Evolutionary conservation across 2,888 invertebrate genomes (phyloP).

Genomic region (Melanargia galathea): DNA sequence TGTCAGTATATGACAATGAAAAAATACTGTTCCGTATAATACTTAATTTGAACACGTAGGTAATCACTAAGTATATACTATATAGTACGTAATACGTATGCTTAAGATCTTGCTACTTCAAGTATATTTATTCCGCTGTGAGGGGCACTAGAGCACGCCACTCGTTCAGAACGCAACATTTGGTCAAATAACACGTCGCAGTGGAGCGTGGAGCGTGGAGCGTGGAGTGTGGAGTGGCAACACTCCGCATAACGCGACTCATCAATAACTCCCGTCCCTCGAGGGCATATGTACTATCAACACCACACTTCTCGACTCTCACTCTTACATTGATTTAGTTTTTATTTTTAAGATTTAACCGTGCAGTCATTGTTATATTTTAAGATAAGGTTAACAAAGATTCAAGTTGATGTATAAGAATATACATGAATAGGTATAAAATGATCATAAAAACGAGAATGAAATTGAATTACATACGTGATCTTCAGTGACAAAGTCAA

Average conservation of each 20-base stretch:
- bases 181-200: slow-evolving; percentile 8
- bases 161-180: slow-evolving; percentile 12
- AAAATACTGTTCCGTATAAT: too few species aligned
- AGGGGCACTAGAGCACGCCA: slow-evolving; percentile 1
- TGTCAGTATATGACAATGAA: too few species aligned
- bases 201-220: neutral
- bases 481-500: neutral
- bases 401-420: too few species aligned
- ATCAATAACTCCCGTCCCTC: slow-evolving; percentile 28
- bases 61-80: neutral
- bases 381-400: too few species aligned
- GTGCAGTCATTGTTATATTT: neutral
- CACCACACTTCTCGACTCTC: slow-evolving; percentile 8
- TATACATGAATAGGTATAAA: neutral
- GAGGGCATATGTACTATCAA: slow-evolving; percentile 17
- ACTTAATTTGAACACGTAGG: neutral
- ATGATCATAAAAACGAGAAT: neutral
- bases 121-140: neutral
- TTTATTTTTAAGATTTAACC: neutral
- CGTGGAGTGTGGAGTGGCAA: slow-evolving; percentile 12
- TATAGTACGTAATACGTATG: neutral
- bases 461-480: neutral
- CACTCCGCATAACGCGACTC: slow-evolving; percentile 25
- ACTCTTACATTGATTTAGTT: neutral
- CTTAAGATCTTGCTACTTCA: neutral